Evolutionary conservation across 1,140 invertebrate genomes (phyloP), one percentile per base, ranked within the genome.

Genomic region (Drosophila jambulina): DNA sequence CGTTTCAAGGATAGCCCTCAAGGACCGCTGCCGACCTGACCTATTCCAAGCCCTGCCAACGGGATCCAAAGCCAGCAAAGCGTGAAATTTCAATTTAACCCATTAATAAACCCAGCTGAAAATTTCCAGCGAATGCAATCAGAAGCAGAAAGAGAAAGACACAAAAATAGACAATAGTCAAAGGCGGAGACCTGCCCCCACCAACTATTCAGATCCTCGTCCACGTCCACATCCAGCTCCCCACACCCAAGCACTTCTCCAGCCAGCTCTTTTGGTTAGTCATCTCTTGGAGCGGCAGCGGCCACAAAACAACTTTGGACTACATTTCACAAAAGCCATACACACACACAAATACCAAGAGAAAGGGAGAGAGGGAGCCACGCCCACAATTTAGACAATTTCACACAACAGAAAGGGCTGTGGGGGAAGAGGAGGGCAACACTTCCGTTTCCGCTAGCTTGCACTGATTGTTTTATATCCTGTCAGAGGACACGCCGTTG

Each of bases 381-480:
- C 74, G 82, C 82, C 78, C 82, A 85, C 74, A 78, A 85, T 85
- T 85, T 81, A 85, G 82, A 81, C 82, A 78, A 84, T 84, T 85
- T 84, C 74, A 72, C 63, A 76, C 68, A 82, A 64, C 54, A 63
- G 23, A 61, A 34, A 36, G 40, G 36, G 62, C 15, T 54, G 58
- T 19, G 42, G 32, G 27, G 27, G 12, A 0, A 36, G 45, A 29
- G 58, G 48, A 49, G 43, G 72, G 75, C 63, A 82, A 79, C 79
- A 88, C 83, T 88, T 91, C 88, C 88, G 75, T 82, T 91, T 91
- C 88, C 88, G 88, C 83, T 91, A 79, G 84, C 83, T 91, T 91
- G 88, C 88, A 78, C 88, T 91, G 88, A 91, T 91, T 91, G 88
- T 91, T 91, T 91, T 88, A 91, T 91, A 91, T 91, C 83, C 88